These are phyloP conservation scores for Drosophila formosana DNA, from an alignment of 2,888 invertebrate species.

Conservation along the genomic window DNA sequence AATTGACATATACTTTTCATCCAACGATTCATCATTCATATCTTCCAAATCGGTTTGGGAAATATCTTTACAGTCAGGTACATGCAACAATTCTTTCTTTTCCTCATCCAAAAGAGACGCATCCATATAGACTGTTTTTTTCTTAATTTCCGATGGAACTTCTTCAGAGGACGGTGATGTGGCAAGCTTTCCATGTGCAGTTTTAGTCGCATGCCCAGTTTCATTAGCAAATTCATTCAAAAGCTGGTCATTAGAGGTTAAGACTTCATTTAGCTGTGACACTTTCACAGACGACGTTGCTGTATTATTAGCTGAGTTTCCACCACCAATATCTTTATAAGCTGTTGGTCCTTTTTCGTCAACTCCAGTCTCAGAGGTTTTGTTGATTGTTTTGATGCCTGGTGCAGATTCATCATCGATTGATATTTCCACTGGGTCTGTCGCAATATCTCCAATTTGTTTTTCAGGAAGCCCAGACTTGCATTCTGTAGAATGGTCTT, in stretches of 20 bases:
- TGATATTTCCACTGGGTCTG: neutral
- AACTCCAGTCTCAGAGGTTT: neutral
- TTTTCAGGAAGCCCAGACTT: neutral
- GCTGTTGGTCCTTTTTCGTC: neutral
- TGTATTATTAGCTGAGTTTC: no score
- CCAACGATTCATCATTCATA: neutral
- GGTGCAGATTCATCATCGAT: neutral
- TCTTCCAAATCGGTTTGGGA: neutral
- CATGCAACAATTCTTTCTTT: neutral
- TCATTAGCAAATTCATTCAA: neutral
- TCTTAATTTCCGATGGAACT: neutral
- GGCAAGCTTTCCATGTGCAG: neutral
- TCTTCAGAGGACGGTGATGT: slow-evolving; percentile 2
- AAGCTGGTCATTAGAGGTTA: neutral
- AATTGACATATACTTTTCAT: neutral
- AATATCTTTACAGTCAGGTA: neutral
- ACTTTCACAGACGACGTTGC: neutral
- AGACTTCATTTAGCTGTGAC: neutral
- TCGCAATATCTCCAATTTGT: neutral
- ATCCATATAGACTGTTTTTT: neutral
- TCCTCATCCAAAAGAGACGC: neutral
- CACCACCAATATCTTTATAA: neutral
- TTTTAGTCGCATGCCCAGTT: neutral
- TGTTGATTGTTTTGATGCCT: neutral
- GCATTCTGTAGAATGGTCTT: no score